Evolutionary conservation across 1,140 invertebrate species (phyloP), one percentile per base, ranked within the genome.

Genomic region (Dendrolimus kikuchii): DNA sequence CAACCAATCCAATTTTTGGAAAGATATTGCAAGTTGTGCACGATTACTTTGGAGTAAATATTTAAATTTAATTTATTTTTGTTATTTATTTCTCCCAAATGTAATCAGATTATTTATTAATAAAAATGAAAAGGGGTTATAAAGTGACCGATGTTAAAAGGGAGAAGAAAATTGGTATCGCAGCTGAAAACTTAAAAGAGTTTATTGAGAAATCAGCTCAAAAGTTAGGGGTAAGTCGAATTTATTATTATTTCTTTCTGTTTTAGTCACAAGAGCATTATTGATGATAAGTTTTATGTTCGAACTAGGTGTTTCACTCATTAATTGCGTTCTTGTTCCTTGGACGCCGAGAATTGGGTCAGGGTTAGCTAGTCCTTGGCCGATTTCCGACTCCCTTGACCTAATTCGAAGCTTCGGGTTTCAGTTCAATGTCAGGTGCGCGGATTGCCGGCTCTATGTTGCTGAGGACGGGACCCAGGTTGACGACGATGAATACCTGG

Each of bases 401-500:
- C 66, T 73, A 76, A 72, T 71, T 84, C 55, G 10, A 44, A 45
- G 52, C 62, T 49, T 63, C 52, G 66, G 63, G 67, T 79, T 81
- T 49, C 64, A 86, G 82, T 83, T 86, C 82, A 86, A 80, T 86
- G 80, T 74, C 80, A 77, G 64, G 51, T 68, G 62, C 69, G 68
- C 59, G 41, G 71, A 77, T 38, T 85, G 88, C 61, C 86, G 71
- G 55, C 81, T 81, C 6, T 90, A 84, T 68, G 76, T 90, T 46
- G 88, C 89, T 1, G 76, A 90, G 42, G 93, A 95, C 81, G 94
- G 94, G 42, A 94, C 93, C 10, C 84, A 91, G 57, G 90, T 95
- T 37, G 91, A 93, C 47, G 90, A 89, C 61, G 92, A 95, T 42
- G 92, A 93, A 4, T 95, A 95, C 70, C 92, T 95, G 63, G 73